These are phyloP conservation scores for Dorcus parallelipipedus DNA, from an alignment of 2,888 invertebrate genomes.

Conservation along the genomic window DNA sequence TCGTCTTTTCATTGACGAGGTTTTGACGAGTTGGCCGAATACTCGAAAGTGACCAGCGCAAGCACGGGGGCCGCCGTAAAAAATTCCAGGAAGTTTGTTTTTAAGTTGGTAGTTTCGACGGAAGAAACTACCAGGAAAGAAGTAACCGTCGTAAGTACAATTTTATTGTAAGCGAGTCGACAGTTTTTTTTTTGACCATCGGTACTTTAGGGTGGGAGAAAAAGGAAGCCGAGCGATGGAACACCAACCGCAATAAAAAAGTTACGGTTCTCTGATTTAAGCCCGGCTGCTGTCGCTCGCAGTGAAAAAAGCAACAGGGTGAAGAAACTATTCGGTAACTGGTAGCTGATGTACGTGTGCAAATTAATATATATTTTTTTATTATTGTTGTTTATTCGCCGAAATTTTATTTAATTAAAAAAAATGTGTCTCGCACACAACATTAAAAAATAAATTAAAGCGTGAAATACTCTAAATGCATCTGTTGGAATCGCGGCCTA, in stretches of 20 bases:
- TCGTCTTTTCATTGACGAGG: no score
- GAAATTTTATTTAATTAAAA: background rate
- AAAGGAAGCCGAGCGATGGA: constrained; percentile 37
- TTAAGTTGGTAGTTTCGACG: constrained; percentile 53
- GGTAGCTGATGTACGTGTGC: constrained; percentile 7
- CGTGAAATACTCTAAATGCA: background rate
- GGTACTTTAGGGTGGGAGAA: constrained; percentile 35
- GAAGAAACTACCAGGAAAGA: background rate
- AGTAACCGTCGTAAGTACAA: background rate
- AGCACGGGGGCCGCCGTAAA: constrained; percentile 38
- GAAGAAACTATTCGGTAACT: constrained; percentile 24
- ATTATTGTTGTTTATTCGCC: background rate
- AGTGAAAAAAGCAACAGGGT: constrained; percentile 18
- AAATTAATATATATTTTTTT: background rate
- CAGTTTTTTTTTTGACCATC: no score
- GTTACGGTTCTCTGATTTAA: constrained; percentile 38
- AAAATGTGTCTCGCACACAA: background rate
- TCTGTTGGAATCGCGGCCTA: constrained; percentile 2
- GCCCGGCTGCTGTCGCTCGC: constrained; percentile 34
- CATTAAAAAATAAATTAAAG: constrained; percentile 2
- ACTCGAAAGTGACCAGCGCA: constrained; percentile 55
- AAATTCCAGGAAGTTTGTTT: constrained; percentile 71
- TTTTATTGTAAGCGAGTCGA: no score
- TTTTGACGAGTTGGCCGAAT: constrained; percentile 71
- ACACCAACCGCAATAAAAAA: constrained; percentile 44